Base-by-base conservation (phyloP, 2,113 vertebrate species). In the Corvus hawaiiensis region DNA sequence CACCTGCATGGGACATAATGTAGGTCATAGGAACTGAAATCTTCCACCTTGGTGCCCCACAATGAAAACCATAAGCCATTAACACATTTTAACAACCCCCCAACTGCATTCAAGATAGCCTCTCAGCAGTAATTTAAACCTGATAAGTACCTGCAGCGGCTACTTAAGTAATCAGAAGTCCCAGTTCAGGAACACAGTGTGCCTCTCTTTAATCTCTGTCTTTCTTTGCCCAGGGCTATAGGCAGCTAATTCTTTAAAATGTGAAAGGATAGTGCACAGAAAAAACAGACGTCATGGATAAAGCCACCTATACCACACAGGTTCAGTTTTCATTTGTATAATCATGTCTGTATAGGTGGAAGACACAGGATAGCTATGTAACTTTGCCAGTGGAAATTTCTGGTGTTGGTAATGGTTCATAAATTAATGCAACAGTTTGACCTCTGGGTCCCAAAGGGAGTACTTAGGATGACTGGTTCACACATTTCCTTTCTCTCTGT, bases 381-480 rank as follows among this genome's bases (percentile, higher is more conserved):
- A 41, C 9, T 37, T 73, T 44, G n/a, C 24, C 46, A 73, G 41
- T 32, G 13, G 44, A 92, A 76, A 76, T 69, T 64, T 69, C 54
- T 76, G 24, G 8, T 64, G 10, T 61, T 79, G 22, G 10, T 58
- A 74, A 37, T 21, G 27, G 27, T 39, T 19, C 1, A 9, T 43
- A 87, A 79, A 78, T 79, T 54, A 68, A 64, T 62, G 41, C 4
- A 76, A 1, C 7, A 37, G 8, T 46, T 69, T 54, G 58, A 85
- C 32, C 33, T 69, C 30, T 0, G 0, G 1, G 24, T 73, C 39
- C 35, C 28, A 66, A 73, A 69, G 26, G 3, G 41, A 83, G 7
- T 52, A 48, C 32, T 89, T 48, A 14, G 24, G 13, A 48, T n/a
- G 30, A 76, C 15, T 19, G 39, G 72, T 64, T 64, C 41, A 73